Percentiles rank a stretch among this genome's conserved stretches.
Evolutionary conservation across 2,113 vertebrate genomes (phyloP).

Genomic region (Dolichallabes microphthalmus): DNA sequence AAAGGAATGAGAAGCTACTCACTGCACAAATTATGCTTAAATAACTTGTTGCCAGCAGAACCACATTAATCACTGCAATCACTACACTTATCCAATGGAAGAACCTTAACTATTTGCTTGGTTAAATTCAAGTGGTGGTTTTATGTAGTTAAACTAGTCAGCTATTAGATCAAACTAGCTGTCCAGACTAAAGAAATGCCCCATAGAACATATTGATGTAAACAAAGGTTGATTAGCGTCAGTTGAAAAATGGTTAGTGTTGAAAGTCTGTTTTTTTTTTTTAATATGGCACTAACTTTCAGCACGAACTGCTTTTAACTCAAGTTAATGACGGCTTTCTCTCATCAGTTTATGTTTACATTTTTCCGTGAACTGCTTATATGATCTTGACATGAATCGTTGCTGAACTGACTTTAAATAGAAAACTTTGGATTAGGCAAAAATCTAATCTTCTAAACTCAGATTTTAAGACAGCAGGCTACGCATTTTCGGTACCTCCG

Average conservation of each 20-base stretch:
- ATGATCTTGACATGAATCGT: background rate
- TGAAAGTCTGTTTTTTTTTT: slow-evolving; percentile 6
- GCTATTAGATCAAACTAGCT: slow-evolving; percentile 3
- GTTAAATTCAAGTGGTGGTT: too few species aligned
- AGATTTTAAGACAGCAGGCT: background rate
- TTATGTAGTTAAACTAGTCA: background rate
- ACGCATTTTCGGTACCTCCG: background rate
- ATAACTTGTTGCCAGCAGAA: too few species aligned
- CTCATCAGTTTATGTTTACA: slow-evolving; percentile 2
- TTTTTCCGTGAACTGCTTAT: slow-evolving; percentile 13
- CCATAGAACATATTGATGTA: background rate
- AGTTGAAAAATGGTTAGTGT: slow-evolving; percentile 5
- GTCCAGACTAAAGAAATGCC: slow-evolving; percentile 4
- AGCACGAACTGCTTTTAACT: background rate
- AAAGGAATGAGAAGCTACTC: too few species aligned
- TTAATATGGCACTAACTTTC: background rate
- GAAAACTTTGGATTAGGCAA: background rate
- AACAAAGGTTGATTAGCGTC: background rate
- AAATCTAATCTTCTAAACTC: background rate
- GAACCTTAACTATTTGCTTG: too few species aligned
- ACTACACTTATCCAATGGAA: too few species aligned
- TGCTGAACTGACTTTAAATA: background rate
- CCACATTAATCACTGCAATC: too few species aligned
- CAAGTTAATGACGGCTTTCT: background rate
- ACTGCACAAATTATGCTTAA: too few species aligned